These are phyloP conservation scores for Poeciliopsis gracilis DNA, from an alignment of 2,797 vertebrate genomes.

Conservation along the genomic window DNA sequence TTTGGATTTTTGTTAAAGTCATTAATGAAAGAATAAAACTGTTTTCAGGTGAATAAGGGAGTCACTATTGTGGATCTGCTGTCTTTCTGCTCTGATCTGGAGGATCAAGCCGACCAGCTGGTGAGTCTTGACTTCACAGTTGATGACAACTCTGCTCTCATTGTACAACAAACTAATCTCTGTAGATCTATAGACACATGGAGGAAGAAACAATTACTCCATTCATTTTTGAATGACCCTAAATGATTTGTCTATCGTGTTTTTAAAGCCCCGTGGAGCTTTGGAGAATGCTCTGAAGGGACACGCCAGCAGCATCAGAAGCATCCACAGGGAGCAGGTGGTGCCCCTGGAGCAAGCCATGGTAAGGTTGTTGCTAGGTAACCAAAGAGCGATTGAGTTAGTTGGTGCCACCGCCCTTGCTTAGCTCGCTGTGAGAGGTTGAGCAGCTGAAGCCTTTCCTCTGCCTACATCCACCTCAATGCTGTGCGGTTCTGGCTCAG, in stretches of 20 bases:
- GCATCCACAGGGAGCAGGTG: constrained; percentile 86
- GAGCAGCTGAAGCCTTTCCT: too few species aligned
- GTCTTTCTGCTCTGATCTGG: constrained; percentile 86
- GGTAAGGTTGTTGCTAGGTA: constrained; percentile 79
- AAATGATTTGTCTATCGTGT: too few species aligned
- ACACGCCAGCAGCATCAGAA: constrained; percentile 85
- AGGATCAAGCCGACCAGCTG: constrained; percentile 86
- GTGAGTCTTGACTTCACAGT: constrained; percentile 72
- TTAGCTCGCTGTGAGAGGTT: too few species aligned
- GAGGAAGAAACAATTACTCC: not conserved
- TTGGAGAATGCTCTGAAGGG: constrained; percentile 88
- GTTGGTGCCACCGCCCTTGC: too few species aligned
- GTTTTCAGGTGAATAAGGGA: constrained; percentile 85
- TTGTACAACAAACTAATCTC: not conserved
- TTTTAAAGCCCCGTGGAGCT: constrained; percentile 86
- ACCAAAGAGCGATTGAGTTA: too few species aligned
- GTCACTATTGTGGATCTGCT: constrained; percentile 87
- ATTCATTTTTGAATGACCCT: not conserved
- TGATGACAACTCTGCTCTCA: not conserved
- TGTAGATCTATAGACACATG: not conserved
- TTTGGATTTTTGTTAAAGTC: not conserved
- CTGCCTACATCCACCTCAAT: too few species aligned
- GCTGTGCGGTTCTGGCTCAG: too few species aligned
- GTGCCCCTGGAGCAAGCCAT: constrained; percentile 88
- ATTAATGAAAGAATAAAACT: not conserved